Evolutionary conservation across 2,113 vertebrate genomes (phyloP).

Genomic region (Condylura cristata): DNA sequence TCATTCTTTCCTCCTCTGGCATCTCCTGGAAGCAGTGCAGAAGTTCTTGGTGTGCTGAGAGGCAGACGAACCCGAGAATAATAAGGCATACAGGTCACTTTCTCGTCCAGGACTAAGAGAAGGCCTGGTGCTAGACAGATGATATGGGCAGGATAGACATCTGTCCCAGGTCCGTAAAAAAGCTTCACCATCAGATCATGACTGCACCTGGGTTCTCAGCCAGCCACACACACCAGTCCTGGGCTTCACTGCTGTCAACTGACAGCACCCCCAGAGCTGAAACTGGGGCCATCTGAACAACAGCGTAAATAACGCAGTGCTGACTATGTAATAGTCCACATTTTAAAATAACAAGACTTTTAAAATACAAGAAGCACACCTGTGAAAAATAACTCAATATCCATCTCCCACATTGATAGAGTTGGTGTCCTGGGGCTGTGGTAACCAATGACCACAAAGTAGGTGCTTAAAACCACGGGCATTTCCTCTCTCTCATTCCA

Average conservation of each 20-base stretch:
- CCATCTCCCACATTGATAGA: not conserved
- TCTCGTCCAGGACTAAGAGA: not conserved
- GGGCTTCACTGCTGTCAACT: not conserved
- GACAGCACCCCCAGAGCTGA: not conserved
- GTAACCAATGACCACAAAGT: not conserved
- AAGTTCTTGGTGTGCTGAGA: not conserved
- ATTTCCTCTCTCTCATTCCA: not conserved
- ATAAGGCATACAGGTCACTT: not conserved
- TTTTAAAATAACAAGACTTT: not conserved
- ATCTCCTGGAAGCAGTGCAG: not conserved
- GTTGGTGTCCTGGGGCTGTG: not conserved
- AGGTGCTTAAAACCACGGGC: not conserved
- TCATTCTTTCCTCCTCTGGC: not conserved
- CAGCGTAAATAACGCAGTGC: not conserved
- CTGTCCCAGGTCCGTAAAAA: no score
- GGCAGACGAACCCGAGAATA: not conserved
- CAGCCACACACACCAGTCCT: fast-evolving
- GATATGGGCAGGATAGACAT: no score
- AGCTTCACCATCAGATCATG: not conserved
- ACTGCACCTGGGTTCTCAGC: not conserved
- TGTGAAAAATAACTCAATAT: not conserved
- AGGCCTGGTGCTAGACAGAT: not conserved
- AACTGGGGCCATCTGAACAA: not conserved
- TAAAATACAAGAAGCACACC: not conserved
- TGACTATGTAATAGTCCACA: not conserved